These are phyloP conservation scores for Macrosoma leucophasiata DNA, from an alignment of 2,888 invertebrate genomes.

Conservation along the genomic window DNA sequence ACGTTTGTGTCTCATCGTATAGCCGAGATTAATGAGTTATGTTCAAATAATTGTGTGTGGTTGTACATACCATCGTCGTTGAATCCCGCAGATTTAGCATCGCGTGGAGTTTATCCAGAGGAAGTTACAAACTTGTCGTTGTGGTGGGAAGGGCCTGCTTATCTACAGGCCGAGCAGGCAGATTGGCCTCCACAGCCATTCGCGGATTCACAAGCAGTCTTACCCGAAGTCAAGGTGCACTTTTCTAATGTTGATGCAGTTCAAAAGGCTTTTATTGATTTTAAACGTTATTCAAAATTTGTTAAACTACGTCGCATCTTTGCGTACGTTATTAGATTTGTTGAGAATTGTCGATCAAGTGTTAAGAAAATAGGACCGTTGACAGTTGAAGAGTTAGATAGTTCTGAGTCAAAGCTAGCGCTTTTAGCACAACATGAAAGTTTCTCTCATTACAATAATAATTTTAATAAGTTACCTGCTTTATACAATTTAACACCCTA, in stretches of 20 bases:
- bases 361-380: background rate
- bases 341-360: background rate
- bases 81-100: constrained; percentile 8
- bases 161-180: background rate
- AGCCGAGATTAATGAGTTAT: constrained; percentile 4
- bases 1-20: constrained; percentile 8
- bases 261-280: constrained; percentile 1
- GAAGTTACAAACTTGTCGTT: background rate
- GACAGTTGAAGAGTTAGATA: constrained; percentile 1
- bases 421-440: constrained; percentile 1
- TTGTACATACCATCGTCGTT: background rate
- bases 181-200: constrained; percentile 1
- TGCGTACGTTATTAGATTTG: background rate
- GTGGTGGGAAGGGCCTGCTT: constrained; percentile 10
- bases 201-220: background rate
- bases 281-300: constrained; percentile 2
- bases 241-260: constrained; percentile 4
- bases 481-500: constrained; percentile 1
- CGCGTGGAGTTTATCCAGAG: constrained; percentile 3
- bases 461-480: constrained; percentile 2
- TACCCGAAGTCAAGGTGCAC: constrained; percentile 2
- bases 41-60: background rate
- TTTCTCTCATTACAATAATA: constrained; percentile 1
- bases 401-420: background rate
- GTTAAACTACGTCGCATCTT: constrained; percentile 1